Base-by-base conservation (phyloP, 2,888 invertebrate species). In the Yponomeuta evonymella region DNA sequence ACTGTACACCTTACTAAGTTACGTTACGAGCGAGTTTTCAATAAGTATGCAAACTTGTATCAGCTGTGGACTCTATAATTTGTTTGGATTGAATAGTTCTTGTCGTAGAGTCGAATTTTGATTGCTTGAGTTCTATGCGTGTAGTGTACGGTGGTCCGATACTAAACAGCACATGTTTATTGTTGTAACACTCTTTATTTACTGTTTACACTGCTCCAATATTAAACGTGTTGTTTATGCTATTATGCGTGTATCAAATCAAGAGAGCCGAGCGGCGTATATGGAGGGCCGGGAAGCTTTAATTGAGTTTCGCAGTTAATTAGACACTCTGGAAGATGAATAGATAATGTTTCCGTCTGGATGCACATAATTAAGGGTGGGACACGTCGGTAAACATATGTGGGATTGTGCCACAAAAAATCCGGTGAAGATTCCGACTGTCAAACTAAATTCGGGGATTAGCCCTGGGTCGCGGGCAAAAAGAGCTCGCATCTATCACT, bases 361-460 rank as follows among this genome's bases (percentile, higher is more conserved):
- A 80, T 84, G 80, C 90, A 84, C 88, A 77, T 90, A 88, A 91
- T 91, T 91, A 90, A 83, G 83, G 77, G 77, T 75, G 76, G 77
- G 76, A 79, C 77, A 81, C 78, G 76, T 73, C 80, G 83, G 87
- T 87, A 86, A 84, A 87, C 90, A 91, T 90, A 85, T 91, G 90
- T 85, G 79, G 79, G 51, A 79, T 83, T 79, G 75, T 75, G 75
- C 73, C 76, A 80, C 86, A 89, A 91, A 90, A 90, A 90, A 83
- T 85, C 79, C 75, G 88, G 86, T 84, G 86, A 83, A 86, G 87
- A 86, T 88, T 82, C 87, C 86, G 81, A 76, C 86, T 90, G 91
- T 89, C 90, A 87, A 87, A 86, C 83, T 90, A 89, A 90, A 88
- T 90, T 85, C 89, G 79, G 81, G 87, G 87, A 87, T 90, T 86